Evolutionary conservation across 2,797 vertebrate genomes (phyloP), one percentile per base, ranked within the genome.

Genomic region (Esox lucius): DNA sequence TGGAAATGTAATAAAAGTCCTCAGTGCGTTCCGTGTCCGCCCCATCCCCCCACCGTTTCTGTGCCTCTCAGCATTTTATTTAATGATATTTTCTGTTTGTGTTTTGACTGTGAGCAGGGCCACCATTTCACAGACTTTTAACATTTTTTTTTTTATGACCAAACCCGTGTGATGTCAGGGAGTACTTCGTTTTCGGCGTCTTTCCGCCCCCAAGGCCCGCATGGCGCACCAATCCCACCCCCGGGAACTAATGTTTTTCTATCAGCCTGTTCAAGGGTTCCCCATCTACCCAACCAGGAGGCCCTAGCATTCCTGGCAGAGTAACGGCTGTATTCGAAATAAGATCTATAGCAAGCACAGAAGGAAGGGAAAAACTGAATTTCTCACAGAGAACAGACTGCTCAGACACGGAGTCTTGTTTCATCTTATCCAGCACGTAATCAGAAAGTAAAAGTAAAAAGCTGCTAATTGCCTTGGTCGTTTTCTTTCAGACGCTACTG

Each of bases 21-120:
- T 28, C 24, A 28, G 51, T 59, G 22, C 8, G 16, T 51, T 67
- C 65, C 24, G 3, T 53, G 13, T 17, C 48, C 5, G 51, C 16
- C 31, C 3, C 31, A 31, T 35, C 31, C 24, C 61, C 24, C 19
- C 71, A 1, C 56, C 16, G 12, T 1, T 31, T 28, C 2, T 12
- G 12, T 19, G 26, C 7, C 39, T 48, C 71, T n/a, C 24, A 48
- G 24, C n/a, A 17, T 0, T 31, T 61, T 11, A 16, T 49, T 64
- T 26, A 51, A 72, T 24, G 16, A 7, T 16, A 19, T 15, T 17
- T 66, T 75, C 19, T 77, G 64, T 75, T 78, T 78, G 62, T 81
- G 62, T 77, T 84, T 78, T 78, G 76, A 80, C 78, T 76, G 72
- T 67, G 64, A 73, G 69, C 74, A 74, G 74, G 73, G 72, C 76